A percentile compares a stretch with the other conserved stretches of the same genome.
These are phyloP conservation scores for Bombus huntii DNA, from an alignment of 1,140 invertebrate genomes.

Conservation along the genomic window DNA sequence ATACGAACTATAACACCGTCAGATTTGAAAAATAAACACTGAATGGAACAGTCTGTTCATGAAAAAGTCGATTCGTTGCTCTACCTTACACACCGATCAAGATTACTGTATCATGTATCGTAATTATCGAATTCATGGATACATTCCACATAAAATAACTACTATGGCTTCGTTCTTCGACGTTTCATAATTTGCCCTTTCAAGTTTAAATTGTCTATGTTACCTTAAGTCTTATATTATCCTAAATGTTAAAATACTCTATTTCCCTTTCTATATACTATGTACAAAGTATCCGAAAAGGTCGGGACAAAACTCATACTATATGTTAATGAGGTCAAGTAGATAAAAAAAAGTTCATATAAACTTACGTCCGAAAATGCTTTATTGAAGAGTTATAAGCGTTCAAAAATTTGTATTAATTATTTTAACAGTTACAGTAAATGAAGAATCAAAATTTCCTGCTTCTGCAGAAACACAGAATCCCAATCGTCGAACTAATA, in stretches of 20 bases:
- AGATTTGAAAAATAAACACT: background rate
- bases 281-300: too few species aligned
- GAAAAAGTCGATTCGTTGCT: background rate
- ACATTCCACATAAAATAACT: background rate
- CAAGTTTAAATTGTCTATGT: background rate
- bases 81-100: background rate
- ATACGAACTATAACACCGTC: too few species aligned
- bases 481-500: too few species aligned
- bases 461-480: too few species aligned
- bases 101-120: background rate
- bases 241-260: background rate
- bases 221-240: background rate
- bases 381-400: too few species aligned
- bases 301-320: too few species aligned
- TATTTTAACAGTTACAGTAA: too few species aligned
- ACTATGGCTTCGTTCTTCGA: slow-evolving; percentile 8
- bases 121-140: slow-evolving; percentile 3
- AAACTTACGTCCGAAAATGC: too few species aligned
- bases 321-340: too few species aligned
- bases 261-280: background rate
- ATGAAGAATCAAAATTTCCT: too few species aligned
- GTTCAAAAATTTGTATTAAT: too few species aligned
- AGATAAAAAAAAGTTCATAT: too few species aligned
- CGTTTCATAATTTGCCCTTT: background rate
- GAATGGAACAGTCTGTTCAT: background rate